These are phyloP conservation scores for Drosophila lacertosa DNA, from an alignment of 1,140 invertebrate genomes.

Conservation along the genomic window DNA sequence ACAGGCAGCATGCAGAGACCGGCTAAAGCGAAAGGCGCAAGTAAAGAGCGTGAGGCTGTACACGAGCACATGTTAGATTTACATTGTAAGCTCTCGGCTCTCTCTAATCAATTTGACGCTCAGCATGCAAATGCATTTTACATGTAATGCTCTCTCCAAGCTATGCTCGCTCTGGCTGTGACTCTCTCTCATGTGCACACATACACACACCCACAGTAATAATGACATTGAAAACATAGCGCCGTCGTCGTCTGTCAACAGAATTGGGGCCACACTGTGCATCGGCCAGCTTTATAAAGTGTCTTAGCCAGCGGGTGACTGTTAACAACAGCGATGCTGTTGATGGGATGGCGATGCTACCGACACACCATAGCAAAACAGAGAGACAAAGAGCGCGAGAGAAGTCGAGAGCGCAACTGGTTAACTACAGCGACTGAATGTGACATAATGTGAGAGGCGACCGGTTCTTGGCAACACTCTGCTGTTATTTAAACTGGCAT, in stretches of 20 bases:
- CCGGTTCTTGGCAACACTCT: conserved; percentile 38
- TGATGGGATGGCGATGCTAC: conserved; percentile 13
- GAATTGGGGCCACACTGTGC: conserved; percentile 43
- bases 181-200: conserved; percentile 11
- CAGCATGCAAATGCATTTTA: conserved; percentile 39
- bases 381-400: conserved; percentile 1
- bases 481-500: conserved; percentile 23
- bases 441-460: conserved; percentile 19
- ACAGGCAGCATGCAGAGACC: conserved; percentile 29
- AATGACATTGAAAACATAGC: conserved; percentile 70
- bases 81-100: conserved; percentile 51
- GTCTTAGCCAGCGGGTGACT: conserved; percentile 39
- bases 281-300: conserved; percentile 29
- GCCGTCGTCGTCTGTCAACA: conserved; percentile 59
- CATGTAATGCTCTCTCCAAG: conserved; percentile 19
- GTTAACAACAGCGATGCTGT: conserved; percentile 55
- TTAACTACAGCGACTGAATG: conserved; percentile 30
- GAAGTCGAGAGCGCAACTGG: conserved; percentile 28
- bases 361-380: conserved; percentile 16
- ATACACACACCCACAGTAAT: conserved; percentile 46
- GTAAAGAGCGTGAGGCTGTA: conserved; percentile 21
- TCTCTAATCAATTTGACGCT: conserved; percentile 66
- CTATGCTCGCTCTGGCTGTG: conserved; percentile 5
- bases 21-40: conserved; percentile 29
- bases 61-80: conserved; percentile 31